Percentiles rank a stretch among this genome's conserved stretches.
These are phyloP conservation scores for Pteria penguin DNA, from an alignment of 2,888 invertebrate species.

Conservation along the genomic window DNA sequence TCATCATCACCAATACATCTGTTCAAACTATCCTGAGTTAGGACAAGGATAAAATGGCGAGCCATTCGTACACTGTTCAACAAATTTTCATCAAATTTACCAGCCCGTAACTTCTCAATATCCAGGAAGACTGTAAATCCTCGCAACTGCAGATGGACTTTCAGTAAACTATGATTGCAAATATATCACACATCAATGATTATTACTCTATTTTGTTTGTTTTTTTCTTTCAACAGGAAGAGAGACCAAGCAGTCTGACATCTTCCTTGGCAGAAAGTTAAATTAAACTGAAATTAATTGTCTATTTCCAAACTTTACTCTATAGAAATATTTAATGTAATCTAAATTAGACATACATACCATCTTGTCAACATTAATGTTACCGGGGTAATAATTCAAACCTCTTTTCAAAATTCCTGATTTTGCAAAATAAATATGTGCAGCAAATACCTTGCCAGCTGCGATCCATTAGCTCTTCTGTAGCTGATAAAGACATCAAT, in stretches of 20 bases:
- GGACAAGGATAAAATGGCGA: slow-evolving; percentile 96
- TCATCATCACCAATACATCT: slow-evolving; percentile 96
- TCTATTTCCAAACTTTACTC: too few species aligned
- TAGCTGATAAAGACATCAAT: slow-evolving; percentile 99
- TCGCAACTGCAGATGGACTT: slow-evolving; percentile 96
- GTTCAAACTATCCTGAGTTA: slow-evolving; percentile 96
- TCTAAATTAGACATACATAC: too few species aligned
- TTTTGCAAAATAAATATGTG: too few species aligned
- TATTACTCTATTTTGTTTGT: too few species aligned
- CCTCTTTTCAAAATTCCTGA: too few species aligned
- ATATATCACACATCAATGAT: too few species aligned
- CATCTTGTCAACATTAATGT: too few species aligned
- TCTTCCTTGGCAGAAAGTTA: background rate
- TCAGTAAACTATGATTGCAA: slow-evolving; percentile 82
- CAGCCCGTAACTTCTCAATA: slow-evolving; percentile 97
- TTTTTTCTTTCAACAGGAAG: background rate
- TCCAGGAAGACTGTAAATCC: slow-evolving; percentile 99
- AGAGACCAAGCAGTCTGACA: background rate
- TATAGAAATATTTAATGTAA: too few species aligned
- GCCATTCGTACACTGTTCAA: slow-evolving; percentile 98
- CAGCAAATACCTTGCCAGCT: slow-evolving; percentile 89
- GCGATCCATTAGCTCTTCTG: slow-evolving; percentile 97
- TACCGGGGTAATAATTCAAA: too few species aligned
- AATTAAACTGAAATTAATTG: background rate
- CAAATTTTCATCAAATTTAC: slow-evolving; percentile 98